phyloP scores from a whole-genome alignment of 2,888 invertebrate species.

The Coelinius sp. region DNA sequence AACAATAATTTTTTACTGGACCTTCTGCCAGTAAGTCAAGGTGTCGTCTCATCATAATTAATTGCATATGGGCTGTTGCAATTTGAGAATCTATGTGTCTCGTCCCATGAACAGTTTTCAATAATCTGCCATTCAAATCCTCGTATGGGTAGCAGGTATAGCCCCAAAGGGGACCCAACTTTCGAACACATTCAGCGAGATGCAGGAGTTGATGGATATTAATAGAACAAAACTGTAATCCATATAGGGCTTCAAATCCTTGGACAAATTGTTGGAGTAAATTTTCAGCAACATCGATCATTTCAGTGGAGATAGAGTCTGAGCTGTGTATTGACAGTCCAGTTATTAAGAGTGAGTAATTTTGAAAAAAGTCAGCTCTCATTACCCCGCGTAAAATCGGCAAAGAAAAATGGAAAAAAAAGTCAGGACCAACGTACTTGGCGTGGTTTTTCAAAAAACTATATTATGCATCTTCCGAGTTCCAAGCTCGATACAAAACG shows the following conservation, averaged over 20 bases:
- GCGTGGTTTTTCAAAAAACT: too few species aligned
- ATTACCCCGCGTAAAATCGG: constrained; percentile 29
- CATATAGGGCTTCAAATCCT: constrained; percentile 41
- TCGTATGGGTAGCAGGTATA: constrained; percentile 44
- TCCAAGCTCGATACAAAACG: too few species aligned
- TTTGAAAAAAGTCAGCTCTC: constrained; percentile 27
- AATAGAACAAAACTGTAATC: constrained; percentile 38
- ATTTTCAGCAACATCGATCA: constrained; percentile 26
- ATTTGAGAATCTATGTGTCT: constrained; percentile 43
- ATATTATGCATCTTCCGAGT: too few species aligned
- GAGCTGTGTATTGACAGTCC: constrained; percentile 32
- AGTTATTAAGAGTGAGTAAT: constrained; percentile 27
- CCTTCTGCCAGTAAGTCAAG: constrained; percentile 36
- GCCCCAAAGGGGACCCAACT: constrained; percentile 44
- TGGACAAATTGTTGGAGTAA: constrained; percentile 39
- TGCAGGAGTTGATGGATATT: constrained; percentile 44
- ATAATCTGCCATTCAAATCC: constrained; percentile 42
- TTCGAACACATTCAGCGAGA: constrained; percentile 31
- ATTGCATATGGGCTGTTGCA: constrained; percentile 33
- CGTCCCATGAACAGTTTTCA: constrained; percentile 41
- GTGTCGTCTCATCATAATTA: constrained; percentile 28
- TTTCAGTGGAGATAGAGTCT: constrained; percentile 17
- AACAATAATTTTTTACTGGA: constrained; percentile 38
- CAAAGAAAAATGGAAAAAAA: too few species aligned
- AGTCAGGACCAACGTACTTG: too few species aligned